Evolutionary conservation across 2,113 vertebrate species (phyloP), one percentile per base, ranked within the genome.

Genomic region (Pterocles gutturalis): DNA sequence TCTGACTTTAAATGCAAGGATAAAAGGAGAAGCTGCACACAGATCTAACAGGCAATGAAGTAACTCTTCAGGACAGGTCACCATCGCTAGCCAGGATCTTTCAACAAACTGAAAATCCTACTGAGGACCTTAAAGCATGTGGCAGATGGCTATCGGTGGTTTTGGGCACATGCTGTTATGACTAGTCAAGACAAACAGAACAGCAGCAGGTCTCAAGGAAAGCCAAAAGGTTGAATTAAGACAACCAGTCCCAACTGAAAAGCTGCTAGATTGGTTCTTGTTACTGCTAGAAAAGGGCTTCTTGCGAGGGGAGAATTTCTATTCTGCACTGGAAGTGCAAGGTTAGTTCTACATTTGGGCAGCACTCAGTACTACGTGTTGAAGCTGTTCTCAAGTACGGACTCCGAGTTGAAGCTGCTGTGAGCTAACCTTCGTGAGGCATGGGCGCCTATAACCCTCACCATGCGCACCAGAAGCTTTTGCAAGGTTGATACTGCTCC

Each of bases 1-100:
- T 48, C n/a, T 53, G 76, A 93, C 31, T 79, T 85, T 49, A 83
- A 88, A 38, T 3, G 7, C 26, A 83, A 87, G 25, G 78, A 87
- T 64, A 84, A 90, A 93, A 87, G 45, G 87, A 83, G 70, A 89
- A 95, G 89, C 86, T 81, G 80, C 83, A 78, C 67, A 57, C 21
- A 58, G 81, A 85, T 83, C 70, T 78, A 83, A 86, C 8, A 54
- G 51, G 73, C 57, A 89, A 20, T 41, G 38, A 67, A 76, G 51
- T 53, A 62, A 80, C 34, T 94, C 83, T 89, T 87, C 46, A 66
- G 81, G 61, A 87, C 70, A 73, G 82, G 53, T 21, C 55, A 87
- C n/a, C 28, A 20, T 22, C 26, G 77, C 28, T 54, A 84, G 54
- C 28, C 8, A 87, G 69, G 72, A 83, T 76, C 53, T 60, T 83